Base-by-base conservation (phyloP, 2,888 invertebrate species). In the Philereme vetulata region DNA sequence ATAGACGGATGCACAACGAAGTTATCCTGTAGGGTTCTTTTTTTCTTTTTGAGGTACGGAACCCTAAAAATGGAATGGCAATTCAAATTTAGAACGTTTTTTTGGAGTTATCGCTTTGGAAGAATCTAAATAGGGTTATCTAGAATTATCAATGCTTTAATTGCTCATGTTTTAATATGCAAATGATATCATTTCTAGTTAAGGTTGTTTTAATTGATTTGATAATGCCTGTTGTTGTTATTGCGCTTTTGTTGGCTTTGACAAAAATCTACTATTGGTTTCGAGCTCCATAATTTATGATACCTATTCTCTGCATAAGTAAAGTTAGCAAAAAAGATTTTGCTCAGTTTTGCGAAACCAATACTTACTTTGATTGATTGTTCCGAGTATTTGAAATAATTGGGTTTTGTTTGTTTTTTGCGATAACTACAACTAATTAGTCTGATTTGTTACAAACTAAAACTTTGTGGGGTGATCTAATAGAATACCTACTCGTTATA, bases 181-280 rank as follows among this genome's bases (percentile, higher is more conserved):
- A 60, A 68, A 68, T 67, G n/a, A 40, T 51, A 50, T 48, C 44
- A 57, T 55, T 51, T 52, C 38, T 38, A 34, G 33, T 33, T 33
- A 46, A 10, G 36, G 46, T 56, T 63, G 57, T 58, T 48, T 46
- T 63, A 64, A 66, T 64, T 57, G 62, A 48, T 56, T 46, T 55
- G 68, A 66, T 66, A 65, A 62, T 43, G 49, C 40, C 21, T 0
- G 10, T 44, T 11, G 43, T 48, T 38, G 43, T 11, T 47, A 51
- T 60, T 56, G 33, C 52, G 52, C 10, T 43, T 55, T 58, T 48
- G 59, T 61, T 58, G 34, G 21, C 51, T 55, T 51, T 49, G 63
- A 62, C 65, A 65, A 66, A 66, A 64, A 65, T 63, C 52, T 60
- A 54, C 51, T 51, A 49, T 57, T 61, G 50, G 52, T 48, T 62